A percentile compares a stretch with the other conserved stretches of the same genome.
phyloP scores from a whole-genome alignment of 2,888 invertebrate species.

The Labia minor region DNA sequence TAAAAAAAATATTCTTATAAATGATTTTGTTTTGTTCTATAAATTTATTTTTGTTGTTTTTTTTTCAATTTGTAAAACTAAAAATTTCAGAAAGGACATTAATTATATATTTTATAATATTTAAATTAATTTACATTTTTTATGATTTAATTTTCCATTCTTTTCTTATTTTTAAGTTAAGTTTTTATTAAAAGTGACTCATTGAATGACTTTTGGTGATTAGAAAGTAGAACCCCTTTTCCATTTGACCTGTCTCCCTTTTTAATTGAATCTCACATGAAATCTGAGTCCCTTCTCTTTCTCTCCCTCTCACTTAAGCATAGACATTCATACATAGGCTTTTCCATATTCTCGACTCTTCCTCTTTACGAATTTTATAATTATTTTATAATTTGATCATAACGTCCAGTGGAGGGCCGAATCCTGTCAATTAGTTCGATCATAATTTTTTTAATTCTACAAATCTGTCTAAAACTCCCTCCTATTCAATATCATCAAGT shows the following conservation, averaged over 20 bases:
- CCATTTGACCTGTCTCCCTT: neutral
- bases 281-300: neutral
- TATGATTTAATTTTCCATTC: no score
- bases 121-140: no score
- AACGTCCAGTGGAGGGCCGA: neutral
- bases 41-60: no score
- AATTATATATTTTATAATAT: no score
- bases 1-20: no score
- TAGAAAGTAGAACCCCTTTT: neutral
- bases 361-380: no score
- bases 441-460: slow-evolving; percentile 3
- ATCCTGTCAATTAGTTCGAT: neutral
- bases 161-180: neutral
- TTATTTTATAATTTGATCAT: slow-evolving; percentile 1
- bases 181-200: neutral
- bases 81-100: no score
- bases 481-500: neutral
- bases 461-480: neutral
- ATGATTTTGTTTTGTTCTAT: no score
- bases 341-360: no score
- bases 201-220: neutral
- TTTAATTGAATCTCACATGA: neutral
- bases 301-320: neutral
- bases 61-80: no score
- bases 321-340: neutral